Percentiles rank a stretch among this genome's conserved stretches.
Evolutionary conservation across 2,888 invertebrate species (phyloP).

Genomic region (Athalia rosae): DNA sequence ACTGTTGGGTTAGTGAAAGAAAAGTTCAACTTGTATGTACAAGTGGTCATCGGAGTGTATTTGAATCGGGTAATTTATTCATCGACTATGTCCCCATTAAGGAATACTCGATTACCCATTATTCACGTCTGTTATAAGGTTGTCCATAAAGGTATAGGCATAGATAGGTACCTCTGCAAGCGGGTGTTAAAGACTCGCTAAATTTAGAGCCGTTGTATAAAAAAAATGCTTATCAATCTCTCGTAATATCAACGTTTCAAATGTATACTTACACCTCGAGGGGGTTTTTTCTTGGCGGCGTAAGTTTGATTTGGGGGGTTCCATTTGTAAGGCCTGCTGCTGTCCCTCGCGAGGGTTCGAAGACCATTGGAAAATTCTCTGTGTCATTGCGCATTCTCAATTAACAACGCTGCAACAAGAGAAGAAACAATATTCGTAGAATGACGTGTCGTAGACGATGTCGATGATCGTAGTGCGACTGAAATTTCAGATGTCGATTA

Average conservation of each 20-base stretch:
- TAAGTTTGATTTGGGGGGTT: slow-evolving; percentile 66
- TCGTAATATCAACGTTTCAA: background rate
- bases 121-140: no score
- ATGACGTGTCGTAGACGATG: no score
- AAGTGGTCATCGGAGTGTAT: no score
- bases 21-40: no score
- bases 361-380: slow-evolving; percentile 72
- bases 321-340: slow-evolving; percentile 69
- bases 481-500: no score
- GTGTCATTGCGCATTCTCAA: slow-evolving; percentile 72
- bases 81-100: no score
- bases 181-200: background rate
- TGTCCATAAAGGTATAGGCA: no score
- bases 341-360: slow-evolving; percentile 68
- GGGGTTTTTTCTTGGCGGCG: slow-evolving; percentile 67
- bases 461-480: background rate
- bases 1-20: no score
- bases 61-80: no score
- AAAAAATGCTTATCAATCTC: background rate
- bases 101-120: no score
- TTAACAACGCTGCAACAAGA: slow-evolving; percentile 68
- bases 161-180: no score
- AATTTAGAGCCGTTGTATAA: background rate
- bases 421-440: slow-evolving; percentile 17
- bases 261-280: slow-evolving; percentile 69